Evolutionary conservation across 2,888 invertebrate genomes (phyloP).

Genomic region (Himalopsyche anomala): DNA sequence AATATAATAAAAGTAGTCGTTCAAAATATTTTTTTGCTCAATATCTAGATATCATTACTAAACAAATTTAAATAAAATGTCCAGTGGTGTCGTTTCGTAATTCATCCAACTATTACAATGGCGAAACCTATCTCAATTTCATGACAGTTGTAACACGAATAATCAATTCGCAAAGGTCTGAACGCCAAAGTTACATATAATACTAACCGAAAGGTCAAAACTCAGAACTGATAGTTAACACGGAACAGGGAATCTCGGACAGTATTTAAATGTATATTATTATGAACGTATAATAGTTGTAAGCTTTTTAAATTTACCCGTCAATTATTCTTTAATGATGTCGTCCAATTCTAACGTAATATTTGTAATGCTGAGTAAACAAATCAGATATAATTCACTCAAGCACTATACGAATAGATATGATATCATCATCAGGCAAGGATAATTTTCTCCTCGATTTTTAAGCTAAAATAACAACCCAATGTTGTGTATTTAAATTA

Average conservation of each 20-base stretch:
- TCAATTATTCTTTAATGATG: neutral
- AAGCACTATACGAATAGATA: too few species aligned
- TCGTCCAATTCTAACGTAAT: neutral
- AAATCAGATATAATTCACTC: too few species aligned
- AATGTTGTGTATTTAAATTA: too few species aligned
- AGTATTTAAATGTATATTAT: slow-evolving; percentile 31
- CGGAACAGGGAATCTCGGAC: neutral
- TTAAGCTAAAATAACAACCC: too few species aligned
- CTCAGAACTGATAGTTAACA: slow-evolving; percentile 20
- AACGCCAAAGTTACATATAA: neutral
- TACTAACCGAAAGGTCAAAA: slow-evolving; percentile 4
- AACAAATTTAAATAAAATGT: too few species aligned
- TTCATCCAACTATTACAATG: neutral
- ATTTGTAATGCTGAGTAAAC: too few species aligned
- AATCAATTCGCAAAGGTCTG: slow-evolving; percentile 24
- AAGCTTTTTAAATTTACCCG: slow-evolving; percentile 27
- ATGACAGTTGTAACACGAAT: slow-evolving; percentile 21
- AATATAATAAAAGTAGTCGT: too few species aligned
- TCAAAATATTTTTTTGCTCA: too few species aligned
- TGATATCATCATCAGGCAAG: too few species aligned
- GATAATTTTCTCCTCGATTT: too few species aligned
- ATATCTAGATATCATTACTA: too few species aligned
- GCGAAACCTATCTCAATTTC: neutral
- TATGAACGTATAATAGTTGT: slow-evolving; percentile 6
- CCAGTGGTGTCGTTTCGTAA: neutral